phyloP scores from a whole-genome alignment of 1,140 invertebrate species.

The Conopomorpha cramerella region DNA sequence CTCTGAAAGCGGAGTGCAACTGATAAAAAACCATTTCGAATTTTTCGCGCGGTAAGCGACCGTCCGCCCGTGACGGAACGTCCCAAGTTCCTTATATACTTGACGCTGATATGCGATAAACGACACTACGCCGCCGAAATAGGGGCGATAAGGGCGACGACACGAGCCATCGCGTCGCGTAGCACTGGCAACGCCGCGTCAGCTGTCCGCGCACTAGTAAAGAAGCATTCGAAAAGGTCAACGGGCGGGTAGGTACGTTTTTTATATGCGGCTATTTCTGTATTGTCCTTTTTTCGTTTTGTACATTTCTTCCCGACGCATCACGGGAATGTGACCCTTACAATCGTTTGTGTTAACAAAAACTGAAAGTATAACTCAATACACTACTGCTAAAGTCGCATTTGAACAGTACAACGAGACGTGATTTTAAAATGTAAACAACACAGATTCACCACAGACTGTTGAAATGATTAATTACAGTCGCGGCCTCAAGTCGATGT shows the following conservation, averaged over 20 bases:
- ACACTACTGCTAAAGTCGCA: no score
- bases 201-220: constrained; percentile 50
- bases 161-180: constrained; percentile 9
- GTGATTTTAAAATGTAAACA: no score
- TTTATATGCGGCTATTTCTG: constrained; percentile 40
- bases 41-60: constrained; percentile 55
- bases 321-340: not conserved
- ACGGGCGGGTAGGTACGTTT: constrained; percentile 26
- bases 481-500: no score
- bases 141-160: constrained; percentile 44
- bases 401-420: no score
- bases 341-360: not conserved
- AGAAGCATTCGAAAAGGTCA: constrained; percentile 49
- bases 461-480: no score
- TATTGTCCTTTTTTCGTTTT: constrained; percentile 28
- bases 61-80: constrained; percentile 20
- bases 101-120: constrained; percentile 19
- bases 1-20: constrained; percentile 26
- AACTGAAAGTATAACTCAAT: not conserved
- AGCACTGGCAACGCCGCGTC: constrained; percentile 46
- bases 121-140: constrained; percentile 9
- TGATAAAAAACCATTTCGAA: constrained; percentile 56
- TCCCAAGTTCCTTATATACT: constrained; percentile 47
- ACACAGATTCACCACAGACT: no score
- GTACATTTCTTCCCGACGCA: constrained; percentile 1